phyloP scores from a whole-genome alignment of 1,140 invertebrate species.

The Bombus breviceps region DNA sequence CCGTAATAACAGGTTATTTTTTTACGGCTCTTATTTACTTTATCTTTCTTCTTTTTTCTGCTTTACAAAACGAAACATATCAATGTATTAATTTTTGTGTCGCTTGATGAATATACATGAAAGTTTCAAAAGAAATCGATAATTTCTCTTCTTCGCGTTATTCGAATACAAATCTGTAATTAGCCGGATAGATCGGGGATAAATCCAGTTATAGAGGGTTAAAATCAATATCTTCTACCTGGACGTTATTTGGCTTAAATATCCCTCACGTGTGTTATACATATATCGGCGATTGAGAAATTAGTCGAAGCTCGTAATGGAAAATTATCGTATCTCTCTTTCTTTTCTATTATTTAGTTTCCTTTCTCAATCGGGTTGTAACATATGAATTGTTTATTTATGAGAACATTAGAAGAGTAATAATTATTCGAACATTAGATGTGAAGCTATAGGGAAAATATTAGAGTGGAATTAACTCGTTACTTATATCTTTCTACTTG shows the following conservation, averaged over 20 bases:
- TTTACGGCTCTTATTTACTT: neutral
- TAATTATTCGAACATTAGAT: neutral
- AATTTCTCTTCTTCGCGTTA: neutral
- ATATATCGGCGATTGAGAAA: neutral
- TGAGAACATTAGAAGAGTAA: too few species aligned
- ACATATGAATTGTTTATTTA: neutral
- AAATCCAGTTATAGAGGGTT: neutral
- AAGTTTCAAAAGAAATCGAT: neutral
- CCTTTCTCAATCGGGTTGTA: neutral
- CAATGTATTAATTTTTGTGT: neutral
- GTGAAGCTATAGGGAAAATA: neutral
- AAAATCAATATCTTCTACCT: neutral
- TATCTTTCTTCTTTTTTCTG: neutral
- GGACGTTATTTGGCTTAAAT: neutral
- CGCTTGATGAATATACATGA: neutral
- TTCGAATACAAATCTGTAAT: neutral
- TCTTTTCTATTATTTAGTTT: neutral
- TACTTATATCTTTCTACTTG: neutral
- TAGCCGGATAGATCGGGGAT: neutral
- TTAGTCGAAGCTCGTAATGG: neutral
- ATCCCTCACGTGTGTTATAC: neutral
- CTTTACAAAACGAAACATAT: neutral
- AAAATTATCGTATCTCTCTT: neutral
- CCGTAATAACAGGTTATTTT: neutral
- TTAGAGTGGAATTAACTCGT: neutral